Percentiles rank a stretch among this genome's conserved stretches.
Conservation (phyloP, 1,140 invertebrate genomes). For the Reticulitermes speratus region DNA sequence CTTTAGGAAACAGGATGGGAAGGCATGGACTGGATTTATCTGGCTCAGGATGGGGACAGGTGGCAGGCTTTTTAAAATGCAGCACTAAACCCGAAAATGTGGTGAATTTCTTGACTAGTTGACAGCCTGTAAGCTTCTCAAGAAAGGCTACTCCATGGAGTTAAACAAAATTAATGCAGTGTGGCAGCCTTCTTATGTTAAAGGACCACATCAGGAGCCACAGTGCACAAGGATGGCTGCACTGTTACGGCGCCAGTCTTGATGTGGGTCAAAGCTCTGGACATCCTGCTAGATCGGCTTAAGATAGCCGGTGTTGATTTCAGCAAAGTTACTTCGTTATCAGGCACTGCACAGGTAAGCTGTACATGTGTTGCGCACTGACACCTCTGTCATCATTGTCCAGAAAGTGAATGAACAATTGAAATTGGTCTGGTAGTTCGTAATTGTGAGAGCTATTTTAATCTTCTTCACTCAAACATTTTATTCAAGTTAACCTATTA, state of each 20-base stretch:
- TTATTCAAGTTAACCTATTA: too few relatives aligned
- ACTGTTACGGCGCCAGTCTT: conserved; percentile 78
- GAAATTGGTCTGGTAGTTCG: neutral
- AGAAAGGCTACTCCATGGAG: too few relatives aligned
- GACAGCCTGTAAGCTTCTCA: too few relatives aligned
- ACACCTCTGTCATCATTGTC: neutral
- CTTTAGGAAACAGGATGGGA: too few relatives aligned
- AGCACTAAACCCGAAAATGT: too few relatives aligned
- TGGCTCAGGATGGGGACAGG: too few relatives aligned
- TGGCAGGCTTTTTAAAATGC: too few relatives aligned
- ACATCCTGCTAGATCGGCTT: conserved; percentile 84
- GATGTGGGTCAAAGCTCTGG: conserved; percentile 95
- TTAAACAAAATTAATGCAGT: too few relatives aligned
- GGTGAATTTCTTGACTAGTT: too few relatives aligned
- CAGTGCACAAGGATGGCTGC: conserved; percentile 57
- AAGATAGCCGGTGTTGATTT: conserved; percentile 81
- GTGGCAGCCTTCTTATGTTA: conserved; percentile 29
- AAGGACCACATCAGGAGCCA: conserved; percentile 79
- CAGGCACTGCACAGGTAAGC: conserved; percentile 83
- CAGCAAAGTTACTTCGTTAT: conserved; percentile 75
- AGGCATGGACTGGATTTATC: too few relatives aligned
- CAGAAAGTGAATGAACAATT: neutral
- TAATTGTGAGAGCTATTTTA: too few relatives aligned
- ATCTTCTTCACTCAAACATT: too few relatives aligned
- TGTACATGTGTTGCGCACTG: conserved; percentile 16